Percentiles rank a stretch among this genome's conserved stretches.
phyloP scores from a whole-genome alignment of 2,113 vertebrate genomes.

The Clupea harengus region DNA sequence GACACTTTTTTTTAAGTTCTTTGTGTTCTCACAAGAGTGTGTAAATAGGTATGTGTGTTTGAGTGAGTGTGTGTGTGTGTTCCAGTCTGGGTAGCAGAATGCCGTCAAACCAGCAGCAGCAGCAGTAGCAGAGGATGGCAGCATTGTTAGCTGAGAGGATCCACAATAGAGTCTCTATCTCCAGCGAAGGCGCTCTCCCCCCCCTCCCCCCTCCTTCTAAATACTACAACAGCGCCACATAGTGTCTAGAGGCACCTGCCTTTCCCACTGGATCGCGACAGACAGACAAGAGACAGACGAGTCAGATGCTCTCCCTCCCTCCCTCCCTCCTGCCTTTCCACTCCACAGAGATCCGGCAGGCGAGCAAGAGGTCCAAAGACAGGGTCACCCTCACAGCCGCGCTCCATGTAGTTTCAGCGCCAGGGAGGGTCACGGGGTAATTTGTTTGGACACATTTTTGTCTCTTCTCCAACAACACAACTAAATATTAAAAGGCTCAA shows the following conservation, averaged over 20 bases:
- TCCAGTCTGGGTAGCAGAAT: slow-evolving; percentile 37
- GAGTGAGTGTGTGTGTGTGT: slow-evolving; percentile 2
- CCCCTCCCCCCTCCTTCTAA: neutral
- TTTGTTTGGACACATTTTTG: neutral
- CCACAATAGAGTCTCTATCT: slow-evolving; percentile 39
- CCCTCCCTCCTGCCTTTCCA: neutral
- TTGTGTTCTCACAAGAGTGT: slow-evolving; percentile 42
- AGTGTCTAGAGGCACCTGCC: slow-evolving; percentile 5
- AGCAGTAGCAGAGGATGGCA: slow-evolving; percentile 62
- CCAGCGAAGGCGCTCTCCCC: slow-evolving; percentile 17
- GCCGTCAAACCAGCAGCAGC: slow-evolving; percentile 38
- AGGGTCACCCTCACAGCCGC: neutral
- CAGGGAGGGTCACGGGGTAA: neutral
- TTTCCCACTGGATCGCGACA: neutral
- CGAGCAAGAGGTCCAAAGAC: neutral
- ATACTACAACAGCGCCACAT: slow-evolving; percentile 21
- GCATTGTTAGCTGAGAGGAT: slow-evolving; percentile 50
- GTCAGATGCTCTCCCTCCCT: neutral
- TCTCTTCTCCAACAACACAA: slow-evolving; percentile 28
- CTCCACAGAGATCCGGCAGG: slow-evolving; percentile 30
- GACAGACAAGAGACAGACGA: neutral
- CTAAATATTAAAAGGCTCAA: slow-evolving; percentile 22
- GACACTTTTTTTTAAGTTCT: slow-evolving; percentile 65
- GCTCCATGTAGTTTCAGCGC: neutral
- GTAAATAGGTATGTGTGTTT: slow-evolving; percentile 4